phyloP scores from a whole-genome alignment of 2,797 vertebrate genomes.

The Danio jaintianensis region DNA sequence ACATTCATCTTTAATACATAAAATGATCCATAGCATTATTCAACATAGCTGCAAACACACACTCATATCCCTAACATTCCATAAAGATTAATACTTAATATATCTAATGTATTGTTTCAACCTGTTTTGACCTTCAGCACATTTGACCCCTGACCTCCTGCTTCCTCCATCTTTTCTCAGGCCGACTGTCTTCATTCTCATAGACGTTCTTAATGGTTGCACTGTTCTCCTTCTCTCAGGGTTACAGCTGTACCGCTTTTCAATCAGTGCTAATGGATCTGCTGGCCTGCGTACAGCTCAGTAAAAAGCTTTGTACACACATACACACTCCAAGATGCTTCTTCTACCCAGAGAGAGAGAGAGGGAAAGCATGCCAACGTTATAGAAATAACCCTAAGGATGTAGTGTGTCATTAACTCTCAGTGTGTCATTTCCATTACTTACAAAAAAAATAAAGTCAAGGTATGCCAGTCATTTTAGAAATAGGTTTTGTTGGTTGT shows the following conservation, averaged over 20 bases:
- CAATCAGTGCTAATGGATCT: slow-evolving; percentile 83
- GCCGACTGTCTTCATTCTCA: slow-evolving; percentile 13
- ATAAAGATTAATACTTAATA: not conserved
- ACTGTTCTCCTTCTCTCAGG: slow-evolving; percentile 76
- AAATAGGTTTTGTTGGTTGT: not conserved
- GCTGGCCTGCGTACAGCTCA: slow-evolving; percentile 75
- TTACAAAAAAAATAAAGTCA: not conserved
- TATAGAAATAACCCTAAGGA: slow-evolving; percentile 43
- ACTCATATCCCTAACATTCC: not conserved
- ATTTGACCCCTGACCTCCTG: slow-evolving; percentile 20
- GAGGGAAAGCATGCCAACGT: slow-evolving; percentile 39
- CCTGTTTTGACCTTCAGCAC: slow-evolving; percentile 6
- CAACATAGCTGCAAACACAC: not conserved
- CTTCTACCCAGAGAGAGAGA: slow-evolving; percentile 6
- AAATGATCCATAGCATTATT: not conserved
- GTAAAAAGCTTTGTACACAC: slow-evolving; percentile 54
- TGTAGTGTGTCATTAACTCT: slow-evolving; percentile 34
- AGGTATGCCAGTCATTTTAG: not conserved
- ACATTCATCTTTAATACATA: not conserved
- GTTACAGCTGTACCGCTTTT: slow-evolving; percentile 72
- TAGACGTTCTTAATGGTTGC: slow-evolving; percentile 53
- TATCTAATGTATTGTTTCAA: not conserved
- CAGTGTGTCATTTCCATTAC: slow-evolving; percentile 4
- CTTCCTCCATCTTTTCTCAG: slow-evolving; percentile 14
- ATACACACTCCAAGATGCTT: slow-evolving; percentile 32